These are phyloP conservation scores for Pogoniulus pusillus DNA, from an alignment of 2,797 vertebrate genomes.

Conservation along the genomic window DNA sequence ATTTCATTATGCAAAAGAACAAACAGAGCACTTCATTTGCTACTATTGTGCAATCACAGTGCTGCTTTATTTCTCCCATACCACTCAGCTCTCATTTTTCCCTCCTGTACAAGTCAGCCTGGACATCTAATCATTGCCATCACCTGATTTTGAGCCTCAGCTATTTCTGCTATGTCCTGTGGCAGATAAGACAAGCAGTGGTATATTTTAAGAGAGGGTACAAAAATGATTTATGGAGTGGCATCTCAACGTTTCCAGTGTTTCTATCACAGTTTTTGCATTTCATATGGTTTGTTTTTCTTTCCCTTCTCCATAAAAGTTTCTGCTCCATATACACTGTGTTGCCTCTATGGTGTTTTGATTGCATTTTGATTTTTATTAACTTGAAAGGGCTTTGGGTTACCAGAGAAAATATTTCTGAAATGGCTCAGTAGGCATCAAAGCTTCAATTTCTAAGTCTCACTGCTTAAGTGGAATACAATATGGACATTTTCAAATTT, in stretches of 20 bases:
- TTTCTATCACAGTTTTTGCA: not conserved
- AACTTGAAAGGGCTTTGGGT: not conserved
- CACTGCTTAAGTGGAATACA: constrained; percentile 20
- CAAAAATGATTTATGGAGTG: not conserved
- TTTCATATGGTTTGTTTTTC: not conserved
- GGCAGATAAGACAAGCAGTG: not conserved
- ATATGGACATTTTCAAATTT: constrained; percentile 12
- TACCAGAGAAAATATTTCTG: not conserved
- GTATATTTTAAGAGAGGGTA: not conserved
- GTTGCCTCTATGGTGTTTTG: not conserved
- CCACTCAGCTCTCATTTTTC: not conserved
- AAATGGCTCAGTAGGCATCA: not conserved
- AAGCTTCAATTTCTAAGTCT: not conserved
- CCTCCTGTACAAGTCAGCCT: not conserved
- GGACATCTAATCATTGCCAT: not conserved
- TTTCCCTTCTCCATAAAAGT: accelerated
- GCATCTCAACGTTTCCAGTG: not conserved
- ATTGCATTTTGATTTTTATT: not conserved
- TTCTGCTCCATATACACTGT: not conserved
- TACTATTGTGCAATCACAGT: not conserved
- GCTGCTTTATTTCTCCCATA: not conserved
- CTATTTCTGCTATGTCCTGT: not conserved
- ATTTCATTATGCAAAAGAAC: not conserved
- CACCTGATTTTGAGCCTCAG: not conserved
- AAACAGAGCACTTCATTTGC: not conserved